These are phyloP conservation scores for Neodiprion lecontei DNA, from an alignment of 1,140 invertebrate genomes.

Conservation along the genomic window DNA sequence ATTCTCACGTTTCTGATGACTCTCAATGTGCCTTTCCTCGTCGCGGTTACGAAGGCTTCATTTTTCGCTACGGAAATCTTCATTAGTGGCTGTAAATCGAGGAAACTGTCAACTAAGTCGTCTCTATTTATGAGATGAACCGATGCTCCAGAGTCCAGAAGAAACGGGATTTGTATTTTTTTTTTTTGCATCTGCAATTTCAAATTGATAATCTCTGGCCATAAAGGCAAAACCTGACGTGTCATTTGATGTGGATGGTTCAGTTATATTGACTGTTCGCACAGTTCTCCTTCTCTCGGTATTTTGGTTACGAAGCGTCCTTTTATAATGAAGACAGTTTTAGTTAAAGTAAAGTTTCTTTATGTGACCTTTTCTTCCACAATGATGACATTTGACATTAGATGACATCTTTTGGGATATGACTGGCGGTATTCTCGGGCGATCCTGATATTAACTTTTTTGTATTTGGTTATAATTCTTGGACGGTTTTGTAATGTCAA, in stretches of 20 bases:
- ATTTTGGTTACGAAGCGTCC: no score
- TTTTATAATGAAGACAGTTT: no score
- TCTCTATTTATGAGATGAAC: slow-evolving; percentile 44
- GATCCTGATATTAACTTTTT: no score
- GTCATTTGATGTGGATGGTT: neutral
- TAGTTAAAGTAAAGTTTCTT: no score
- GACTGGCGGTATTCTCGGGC: no score
- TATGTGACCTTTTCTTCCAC: no score
- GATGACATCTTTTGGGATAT: no score
- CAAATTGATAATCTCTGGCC: slow-evolving; percentile 20
- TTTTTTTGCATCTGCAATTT: neutral
- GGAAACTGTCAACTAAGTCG: slow-evolving; percentile 32
- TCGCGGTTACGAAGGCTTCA: slow-evolving; percentile 34
- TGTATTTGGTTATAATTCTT: neutral
- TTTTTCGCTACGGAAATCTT: slow-evolving; percentile 39
- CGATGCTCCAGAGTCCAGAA: slow-evolving; percentile 47
- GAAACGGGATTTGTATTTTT: slow-evolving; percentile 24
- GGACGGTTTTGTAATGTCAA: neutral
- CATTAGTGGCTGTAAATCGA: slow-evolving; percentile 16
- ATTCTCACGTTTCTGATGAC: slow-evolving; percentile 31
- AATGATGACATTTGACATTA: no score
- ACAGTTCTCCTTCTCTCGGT: no score
- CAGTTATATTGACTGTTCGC: slow-evolving; percentile 3
- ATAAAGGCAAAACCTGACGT: slow-evolving; percentile 28
- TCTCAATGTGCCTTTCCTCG: slow-evolving; percentile 36